Evolutionary conservation across 2,888 invertebrate species (phyloP), one percentile per base, ranked within the genome.

Genomic region (Neoascia interrupta): DNA sequence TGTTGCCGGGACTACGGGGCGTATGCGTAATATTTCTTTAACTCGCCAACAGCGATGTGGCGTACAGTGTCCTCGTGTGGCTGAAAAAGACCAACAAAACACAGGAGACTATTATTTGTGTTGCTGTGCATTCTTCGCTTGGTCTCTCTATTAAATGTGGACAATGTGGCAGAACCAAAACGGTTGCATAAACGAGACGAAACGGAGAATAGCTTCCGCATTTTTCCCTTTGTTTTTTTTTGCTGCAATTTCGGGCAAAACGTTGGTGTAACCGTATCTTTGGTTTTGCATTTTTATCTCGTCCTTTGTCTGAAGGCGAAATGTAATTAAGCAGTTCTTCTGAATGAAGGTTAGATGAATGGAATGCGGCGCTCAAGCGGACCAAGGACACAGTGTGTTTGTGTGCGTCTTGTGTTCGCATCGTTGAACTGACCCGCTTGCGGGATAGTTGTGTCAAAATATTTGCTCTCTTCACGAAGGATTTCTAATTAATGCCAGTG

Each of bases 101-200:
- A 49, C 56, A n/a, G n/a, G n/a, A n/a, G n/a, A n/a, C n/a, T n/a
- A n/a, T n/a, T n/a, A n/a, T n/a, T n/a, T n/a, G n/a, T n/a, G n/a
- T n/a, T n/a, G n/a, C n/a, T n/a, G n/a, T n/a, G n/a, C n/a, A 37
- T 75, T 53, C 31, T 37, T 34, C 41, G 28, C 45, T 39, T 13
- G 58, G 58, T 64, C 76, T n/a, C n/a, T 76, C 64, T 64, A 76
- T 76, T 76, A 76, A 66, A 76, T 60, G 58, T 13, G 47, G 53
- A 76, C 76, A 76, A 72, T 76, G 76, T 72, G 58, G 51, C 51
- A 51, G 15, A 76, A 64, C 56, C 53, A 76, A 58, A 21, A 5
- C 10, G 66, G 21, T 68, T 39, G 21, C 34, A 66, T 68, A 21
- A 16, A 26, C n/a, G n/a, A n/a, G n/a, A n/a, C n/a, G n/a, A n/a